Conservation (phyloP, 2,888 invertebrate species). For the Ectropis crepuscularia region DNA sequence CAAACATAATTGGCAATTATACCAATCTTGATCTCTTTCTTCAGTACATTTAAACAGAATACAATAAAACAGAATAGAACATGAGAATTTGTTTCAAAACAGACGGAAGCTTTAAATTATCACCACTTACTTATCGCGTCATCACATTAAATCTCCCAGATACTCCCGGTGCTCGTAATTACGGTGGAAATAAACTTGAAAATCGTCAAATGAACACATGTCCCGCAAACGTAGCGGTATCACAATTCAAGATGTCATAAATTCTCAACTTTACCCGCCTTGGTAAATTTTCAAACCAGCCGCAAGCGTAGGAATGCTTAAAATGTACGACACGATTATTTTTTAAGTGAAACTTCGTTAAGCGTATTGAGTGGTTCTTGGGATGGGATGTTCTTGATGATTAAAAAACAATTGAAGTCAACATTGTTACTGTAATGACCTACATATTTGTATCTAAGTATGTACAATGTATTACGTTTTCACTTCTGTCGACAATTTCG, state of each 20-base stretch:
- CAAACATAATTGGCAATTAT: neutral
- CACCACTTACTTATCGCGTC: constrained; percentile 3
- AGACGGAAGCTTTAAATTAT: constrained; percentile 14
- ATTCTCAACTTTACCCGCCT: constrained; percentile 47
- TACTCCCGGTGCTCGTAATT: constrained; percentile 17
- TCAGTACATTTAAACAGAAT: neutral
- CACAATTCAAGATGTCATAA: constrained; percentile 44
- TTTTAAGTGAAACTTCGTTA: no score
- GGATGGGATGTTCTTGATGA: no score
- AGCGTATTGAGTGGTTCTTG: no score
- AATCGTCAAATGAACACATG: constrained; percentile 44
- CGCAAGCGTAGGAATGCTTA: constrained; percentile 10
- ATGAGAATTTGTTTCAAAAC: neutral
- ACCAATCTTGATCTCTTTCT: neutral
- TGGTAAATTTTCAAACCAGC: constrained; percentile 26
- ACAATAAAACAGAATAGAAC: neutral
- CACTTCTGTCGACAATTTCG: no score
- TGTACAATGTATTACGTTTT: no score
- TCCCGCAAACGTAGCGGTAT: constrained; percentile 45
- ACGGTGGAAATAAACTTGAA: constrained; percentile 6
- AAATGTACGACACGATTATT: constrained; percentile 1
- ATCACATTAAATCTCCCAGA: constrained; percentile 6
- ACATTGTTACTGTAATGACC: no score
- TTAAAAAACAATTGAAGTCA: no score
- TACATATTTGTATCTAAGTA: no score